Evolutionary conservation across 2,113 vertebrate genomes (phyloP), one percentile per base, ranked within the genome.

Genomic region (Cairina moschata): DNA sequence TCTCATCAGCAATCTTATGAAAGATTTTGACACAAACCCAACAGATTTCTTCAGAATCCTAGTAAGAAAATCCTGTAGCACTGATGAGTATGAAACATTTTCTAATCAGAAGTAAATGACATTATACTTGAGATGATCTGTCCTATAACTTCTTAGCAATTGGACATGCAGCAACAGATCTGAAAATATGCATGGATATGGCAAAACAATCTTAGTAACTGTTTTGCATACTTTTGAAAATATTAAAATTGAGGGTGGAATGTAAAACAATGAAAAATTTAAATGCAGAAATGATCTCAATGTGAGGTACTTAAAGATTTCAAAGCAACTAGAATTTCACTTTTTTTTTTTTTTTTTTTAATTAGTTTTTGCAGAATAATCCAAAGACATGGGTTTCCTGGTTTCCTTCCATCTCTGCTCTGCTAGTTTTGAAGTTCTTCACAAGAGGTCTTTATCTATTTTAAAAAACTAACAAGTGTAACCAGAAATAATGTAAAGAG

Each of bases 391-490:
- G 6, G 17, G 5, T 69, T 46, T 63, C 38, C 31, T 83, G 21
- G 5, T 69, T 46, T 63, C 38, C 31, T 83, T 83, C 60, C 29
- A 46, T 86, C 21, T 73, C 40, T 91, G 59, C 12, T 68, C 17
- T 60, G 86, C 4, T 21, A 62, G 8, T 56, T 90, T 59, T 88
- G 8, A 74, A 56, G 29, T n/a, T 91, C 84, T 96, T 96, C 73
- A 93, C 90, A 93, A 86, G 48, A 94, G 22, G 68, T 85, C 11
- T 95, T 90, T 46, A 78, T 95, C 77, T 48, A 72, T 90, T 97
- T 96, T 97, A 94, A 88, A 71, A 59, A 82, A 86, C 66, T 79
- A 96, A 97, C 75, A 78, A n/a, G 5, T 96, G 68, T 84, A 95
- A n/a, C 54, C 76, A 84, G 79, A 38, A 63, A 34, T 91, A 84